Evolutionary conservation across 2,113 vertebrate species (phyloP), one percentile per base, ranked within the genome.

Genomic region (Athene noctua): DNA sequence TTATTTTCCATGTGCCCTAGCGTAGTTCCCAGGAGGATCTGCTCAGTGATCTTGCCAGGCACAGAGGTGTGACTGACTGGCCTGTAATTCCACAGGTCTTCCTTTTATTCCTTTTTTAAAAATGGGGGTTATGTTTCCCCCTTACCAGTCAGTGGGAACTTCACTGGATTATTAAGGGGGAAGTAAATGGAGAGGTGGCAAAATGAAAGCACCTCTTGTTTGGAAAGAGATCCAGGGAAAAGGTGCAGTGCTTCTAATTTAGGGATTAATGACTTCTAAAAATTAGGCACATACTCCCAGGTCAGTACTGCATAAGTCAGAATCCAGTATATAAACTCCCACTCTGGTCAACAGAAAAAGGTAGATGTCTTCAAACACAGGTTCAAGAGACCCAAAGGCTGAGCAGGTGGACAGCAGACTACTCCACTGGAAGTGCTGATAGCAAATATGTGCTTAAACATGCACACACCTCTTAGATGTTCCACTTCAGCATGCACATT

Each of bases 101-200:
- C 46, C 46, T 20, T 47, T 47, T 47, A 20, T 47, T 47, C 46
- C 46, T 21, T 47, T 47, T 47, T 47, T 47, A 21, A 47, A 47
- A 47, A 47, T 47, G 46, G 46, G 20, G 19, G 46, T 47, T 47
- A 17, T 47, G 18, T 47, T 47, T 47, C 46, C 46, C 46, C 46
- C 19, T 47, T 47, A 20, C 46, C 46, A 47, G 20, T 47, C 46
- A 47, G 46, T 47, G 46, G 46, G 46, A 47, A 10, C 46, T 47
- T 47, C 46, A 47, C 20, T 21, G 19, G 46, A 47, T 47, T 47
- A 66, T 92, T 93, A 92, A 70, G 30, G 44, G 14, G 21, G n/a
- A 95, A 88, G 51, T 77, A 90, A 73, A 92, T 6, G 11, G 49
- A 88, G 63, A 92, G 34, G 70, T 73, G n/a, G 82, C 19, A 87